Conservation (phyloP, 2,888 invertebrate species). For the Drosophila sordidula region DNA sequence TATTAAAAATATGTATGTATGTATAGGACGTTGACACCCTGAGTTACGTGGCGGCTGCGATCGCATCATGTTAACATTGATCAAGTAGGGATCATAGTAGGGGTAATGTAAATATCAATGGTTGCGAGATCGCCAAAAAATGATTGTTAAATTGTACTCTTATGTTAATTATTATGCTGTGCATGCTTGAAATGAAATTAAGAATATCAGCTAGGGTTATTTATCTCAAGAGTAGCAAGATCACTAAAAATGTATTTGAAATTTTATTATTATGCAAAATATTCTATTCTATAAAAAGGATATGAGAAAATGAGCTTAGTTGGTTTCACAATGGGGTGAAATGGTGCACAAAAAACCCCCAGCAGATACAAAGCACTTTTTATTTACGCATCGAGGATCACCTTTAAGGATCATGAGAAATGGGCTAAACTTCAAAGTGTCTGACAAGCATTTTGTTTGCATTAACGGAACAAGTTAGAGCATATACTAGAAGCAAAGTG, state of each 20-base stretch:
- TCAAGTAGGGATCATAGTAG: constrained; percentile 14
- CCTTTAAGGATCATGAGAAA: neutral
- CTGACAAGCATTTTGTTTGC: too few species aligned
- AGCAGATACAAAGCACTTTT: neutral
- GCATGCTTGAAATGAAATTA: neutral
- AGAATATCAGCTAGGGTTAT: neutral
- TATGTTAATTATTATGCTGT: constrained; percentile 15
- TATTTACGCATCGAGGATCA: neutral
- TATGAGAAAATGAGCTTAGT: neutral
- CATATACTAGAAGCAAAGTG: neutral
- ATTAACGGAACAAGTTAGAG: neutral
- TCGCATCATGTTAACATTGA: constrained; percentile 24
- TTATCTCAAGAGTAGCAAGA: neutral
- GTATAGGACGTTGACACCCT: constrained; percentile 20
- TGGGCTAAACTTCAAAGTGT: neutral
- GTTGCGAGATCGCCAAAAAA: constrained; percentile 3
- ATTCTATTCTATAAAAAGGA: neutral
- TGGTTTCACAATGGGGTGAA: neutral
- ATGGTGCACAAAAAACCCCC: neutral
- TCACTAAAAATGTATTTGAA: neutral
- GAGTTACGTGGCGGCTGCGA: constrained; percentile 24
- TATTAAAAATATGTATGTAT: constrained; percentile 62
- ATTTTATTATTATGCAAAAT: constrained; percentile 13
- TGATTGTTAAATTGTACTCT: constrained; percentile 16
- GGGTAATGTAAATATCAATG: constrained; percentile 7